Evolutionary conservation across 2,888 invertebrate species (phyloP).

Genomic region (Anoplius nigerrimus): DNA sequence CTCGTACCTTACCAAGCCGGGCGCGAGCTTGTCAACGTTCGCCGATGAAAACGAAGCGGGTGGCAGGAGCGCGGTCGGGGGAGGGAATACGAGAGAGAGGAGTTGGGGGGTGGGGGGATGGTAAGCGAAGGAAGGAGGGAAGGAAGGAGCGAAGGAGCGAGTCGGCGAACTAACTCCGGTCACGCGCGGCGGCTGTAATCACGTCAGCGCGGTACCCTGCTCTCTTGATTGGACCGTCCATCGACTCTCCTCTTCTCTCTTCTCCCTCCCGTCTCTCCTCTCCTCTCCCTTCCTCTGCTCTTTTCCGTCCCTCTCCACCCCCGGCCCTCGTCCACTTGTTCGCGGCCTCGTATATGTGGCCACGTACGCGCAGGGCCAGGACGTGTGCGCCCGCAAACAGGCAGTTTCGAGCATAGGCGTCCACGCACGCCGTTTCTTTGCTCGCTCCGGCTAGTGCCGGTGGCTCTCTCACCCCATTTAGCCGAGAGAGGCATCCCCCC

Average conservation of each 20-base stretch:
- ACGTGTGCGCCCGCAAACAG: too few species aligned
- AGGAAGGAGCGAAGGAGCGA: slow-evolving; percentile 38
- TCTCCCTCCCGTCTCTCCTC: slow-evolving; percentile 32
- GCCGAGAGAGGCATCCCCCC: background rate
- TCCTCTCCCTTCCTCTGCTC: slow-evolving; percentile 26
- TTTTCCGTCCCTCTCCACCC: slow-evolving; percentile 22
- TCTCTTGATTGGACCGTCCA: slow-evolving; percentile 68
- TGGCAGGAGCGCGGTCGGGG: slow-evolving; percentile 34
- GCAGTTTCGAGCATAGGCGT: too few species aligned
- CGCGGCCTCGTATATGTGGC: too few species aligned
- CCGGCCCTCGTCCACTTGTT: slow-evolving; percentile 1
- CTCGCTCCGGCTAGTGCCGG: background rate
- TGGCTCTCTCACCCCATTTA: slow-evolving; percentile 15
- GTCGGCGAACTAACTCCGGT: slow-evolving; percentile 62
- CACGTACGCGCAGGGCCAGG: too few species aligned
- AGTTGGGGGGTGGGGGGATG: slow-evolving; percentile 25
- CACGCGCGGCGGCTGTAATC: slow-evolving; percentile 72
- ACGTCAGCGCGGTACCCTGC: slow-evolving; percentile 67
- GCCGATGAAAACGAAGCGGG: slow-evolving; percentile 41
- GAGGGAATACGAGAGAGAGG: slow-evolving; percentile 39
- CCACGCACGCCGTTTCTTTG: too few species aligned
- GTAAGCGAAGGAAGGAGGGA: slow-evolving; percentile 34
- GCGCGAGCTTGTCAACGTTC: slow-evolving; percentile 25
- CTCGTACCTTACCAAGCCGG: slow-evolving; percentile 67
- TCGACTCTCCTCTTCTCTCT: slow-evolving; percentile 41